Percentiles rank a stretch among this genome's conserved stretches.
These are phyloP conservation scores for Cotesia glomerata DNA, from an alignment of 1,140 invertebrate genomes.

Conservation along the genomic window DNA sequence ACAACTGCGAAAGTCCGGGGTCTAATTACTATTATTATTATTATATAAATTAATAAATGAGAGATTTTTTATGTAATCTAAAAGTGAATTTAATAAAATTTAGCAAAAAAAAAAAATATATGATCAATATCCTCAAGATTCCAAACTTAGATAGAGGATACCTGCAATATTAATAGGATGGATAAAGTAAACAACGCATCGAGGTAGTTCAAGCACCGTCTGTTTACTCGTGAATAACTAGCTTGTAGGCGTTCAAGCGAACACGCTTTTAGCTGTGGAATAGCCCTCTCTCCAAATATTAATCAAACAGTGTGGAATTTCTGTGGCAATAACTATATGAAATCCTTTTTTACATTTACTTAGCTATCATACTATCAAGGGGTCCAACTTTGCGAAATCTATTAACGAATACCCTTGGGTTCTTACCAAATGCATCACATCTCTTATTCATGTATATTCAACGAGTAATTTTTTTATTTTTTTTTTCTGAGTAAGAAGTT, in stretches of 20 bases:
- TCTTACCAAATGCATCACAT: neutral
- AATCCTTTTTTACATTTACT: neutral
- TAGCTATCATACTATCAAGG: neutral
- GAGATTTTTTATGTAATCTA: no score
- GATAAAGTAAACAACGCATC: neutral
- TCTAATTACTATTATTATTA: no score
- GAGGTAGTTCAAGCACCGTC: neutral
- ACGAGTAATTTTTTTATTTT: no score
- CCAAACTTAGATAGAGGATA: neutral
- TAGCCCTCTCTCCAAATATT: conserved; percentile 8
- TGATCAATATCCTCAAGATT: no score
- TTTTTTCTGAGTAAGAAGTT: no score
- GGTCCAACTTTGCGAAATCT: neutral
- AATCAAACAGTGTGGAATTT: conserved; percentile 8
- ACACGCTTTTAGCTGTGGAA: neutral
- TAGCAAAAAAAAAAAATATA: no score
- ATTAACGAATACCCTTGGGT: neutral
- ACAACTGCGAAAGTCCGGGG: no score
- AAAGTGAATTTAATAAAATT: no score
- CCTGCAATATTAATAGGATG: neutral
- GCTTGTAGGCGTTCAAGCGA: conserved; percentile 5
- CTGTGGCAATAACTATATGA: conserved; percentile 1
- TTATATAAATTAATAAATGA: no score
- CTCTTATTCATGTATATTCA: no score
- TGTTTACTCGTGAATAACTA: conserved; percentile 7